These are phyloP conservation scores for Dunckerocampus dactyliophorus DNA, from an alignment of 2,113 vertebrate genomes.

Conservation along the genomic window DNA sequence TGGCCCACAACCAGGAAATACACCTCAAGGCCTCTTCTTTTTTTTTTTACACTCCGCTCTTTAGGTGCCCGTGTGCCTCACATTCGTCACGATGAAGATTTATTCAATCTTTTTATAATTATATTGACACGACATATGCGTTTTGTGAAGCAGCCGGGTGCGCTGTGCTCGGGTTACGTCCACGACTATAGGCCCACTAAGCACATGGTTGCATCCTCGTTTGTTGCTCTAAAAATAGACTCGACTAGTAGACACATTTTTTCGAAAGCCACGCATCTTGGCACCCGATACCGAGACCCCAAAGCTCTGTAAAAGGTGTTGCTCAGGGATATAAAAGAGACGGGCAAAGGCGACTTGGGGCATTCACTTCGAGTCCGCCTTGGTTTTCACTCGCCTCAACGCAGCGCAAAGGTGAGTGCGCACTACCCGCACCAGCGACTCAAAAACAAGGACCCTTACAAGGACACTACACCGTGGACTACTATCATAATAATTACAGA, in stretches of 20 bases:
- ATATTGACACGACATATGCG: neutral
- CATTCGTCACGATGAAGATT: neutral
- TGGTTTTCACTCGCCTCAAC: slow-evolving; percentile 75
- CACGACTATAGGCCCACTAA: slow-evolving; percentile 48
- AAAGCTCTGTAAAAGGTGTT: slow-evolving; percentile 75
- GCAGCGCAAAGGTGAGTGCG: slow-evolving; percentile 75
- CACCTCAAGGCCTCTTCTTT: neutral
- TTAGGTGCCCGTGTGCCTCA: neutral
- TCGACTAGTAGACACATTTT: slow-evolving; percentile 78
- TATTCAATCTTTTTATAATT: neutral
- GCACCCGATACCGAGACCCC: slow-evolving; percentile 67
- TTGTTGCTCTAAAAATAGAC: slow-evolving; percentile 76
- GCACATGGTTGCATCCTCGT: slow-evolving; percentile 69
- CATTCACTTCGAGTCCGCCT: slow-evolving; percentile 65
- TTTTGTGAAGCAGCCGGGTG: neutral
- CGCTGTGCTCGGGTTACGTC: slow-evolving; percentile 50
- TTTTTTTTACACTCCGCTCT: neutral
- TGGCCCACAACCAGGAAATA: neutral
- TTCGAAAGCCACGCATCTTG: slow-evolving; percentile 70
- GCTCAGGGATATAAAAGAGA: slow-evolving; percentile 70
- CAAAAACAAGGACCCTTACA: neutral
- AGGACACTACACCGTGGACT: slow-evolving; percentile 49
- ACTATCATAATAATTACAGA: slow-evolving; percentile 18
- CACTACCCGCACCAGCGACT: slow-evolving; percentile 8
- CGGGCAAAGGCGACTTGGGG: slow-evolving; percentile 2